Evolutionary conservation across 2,888 invertebrate species (phyloP).

Genomic region (Sicus ferrugineus): DNA sequence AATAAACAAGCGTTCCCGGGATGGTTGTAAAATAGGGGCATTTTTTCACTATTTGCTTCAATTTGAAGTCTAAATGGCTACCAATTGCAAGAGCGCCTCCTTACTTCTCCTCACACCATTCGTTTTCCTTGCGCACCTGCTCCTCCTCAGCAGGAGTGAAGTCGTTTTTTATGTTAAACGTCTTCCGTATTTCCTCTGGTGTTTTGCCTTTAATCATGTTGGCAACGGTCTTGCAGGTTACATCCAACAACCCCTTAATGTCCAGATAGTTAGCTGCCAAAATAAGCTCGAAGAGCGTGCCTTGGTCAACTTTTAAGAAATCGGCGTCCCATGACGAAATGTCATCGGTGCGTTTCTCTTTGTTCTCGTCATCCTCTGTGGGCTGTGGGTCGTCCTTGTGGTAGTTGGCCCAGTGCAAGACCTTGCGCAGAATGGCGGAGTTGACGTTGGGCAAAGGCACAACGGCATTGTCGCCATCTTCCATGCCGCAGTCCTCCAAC

Average conservation of each 20-base stretch:
- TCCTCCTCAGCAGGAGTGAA: conserved; percentile 97
- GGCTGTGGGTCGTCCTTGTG: conserved; percentile 96
- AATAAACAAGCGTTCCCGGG: no score
- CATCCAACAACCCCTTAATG: conserved; percentile 93
- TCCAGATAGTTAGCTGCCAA: conserved; percentile 97
- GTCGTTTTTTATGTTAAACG: conserved; percentile 97
- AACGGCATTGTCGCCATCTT: conserved; percentile 90
- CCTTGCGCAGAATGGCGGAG: conserved; percentile 94
- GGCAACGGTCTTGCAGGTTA: conserved; percentile 97
- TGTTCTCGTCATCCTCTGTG: conserved; percentile 96
- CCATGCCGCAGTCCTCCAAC: conserved; percentile 93
- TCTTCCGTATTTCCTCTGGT: conserved; percentile 96
- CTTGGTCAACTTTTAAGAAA: conserved; percentile 97
- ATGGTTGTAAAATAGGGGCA: no score
- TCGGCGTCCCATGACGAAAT: conserved; percentile 99
- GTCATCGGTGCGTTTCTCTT: conserved; percentile 98
- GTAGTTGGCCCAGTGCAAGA: conserved; percentile 90
- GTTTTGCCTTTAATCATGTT: conserved; percentile 99
- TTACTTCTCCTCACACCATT: conserved; percentile 71
- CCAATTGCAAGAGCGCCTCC: no score
- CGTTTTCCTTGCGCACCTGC: conserved; percentile 95
- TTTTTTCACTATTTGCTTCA: no score
- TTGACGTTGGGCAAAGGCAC: conserved; percentile 98
- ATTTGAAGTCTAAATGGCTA: no score
- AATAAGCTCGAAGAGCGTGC: conserved; percentile 94